Evolutionary conservation across 2,113 vertebrate species (phyloP), one percentile per base, ranked within the genome.

Genomic region (Thoracochromis brauschi): DNA sequence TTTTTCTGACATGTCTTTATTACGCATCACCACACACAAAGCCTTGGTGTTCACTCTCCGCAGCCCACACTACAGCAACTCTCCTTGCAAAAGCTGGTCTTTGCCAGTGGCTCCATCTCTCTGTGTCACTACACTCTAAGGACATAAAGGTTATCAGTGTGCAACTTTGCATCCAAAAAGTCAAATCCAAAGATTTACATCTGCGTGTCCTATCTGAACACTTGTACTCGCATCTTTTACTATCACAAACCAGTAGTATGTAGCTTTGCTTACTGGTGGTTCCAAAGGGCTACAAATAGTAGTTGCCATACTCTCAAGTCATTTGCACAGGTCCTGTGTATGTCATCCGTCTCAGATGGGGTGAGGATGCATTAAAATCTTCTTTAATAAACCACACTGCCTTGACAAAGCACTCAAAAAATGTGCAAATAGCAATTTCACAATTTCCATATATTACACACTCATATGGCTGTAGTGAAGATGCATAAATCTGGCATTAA

Each of bases 1-100:
- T 89, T 87, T 89, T 65, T 71, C 89, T 91, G 94, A 90, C 95
- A 91, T 84, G 85, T 94, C 89, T 95, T 94, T 94, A 95, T 92
- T 91, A 86, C 58, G 81, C 87, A 75, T 92, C 90, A 84, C 54
- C 38, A 84, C 92, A 92, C 90, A 93, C 78, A 85, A 89, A 90
- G 89, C 85, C 81, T 85, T 85, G 73, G 83, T 90, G 88, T 89
- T 92, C 51, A 55, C 75, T 91, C 87, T 83, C 83, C 45, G 60
- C 89, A 85, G 81, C 89, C 84, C 84, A 89, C 90, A 89, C 87
- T 93, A 65, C 80, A 84, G 78, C 84, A 91, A 90, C 85, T 94
- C 86, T 87, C 68, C 81, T 79, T 82, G 63, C 78, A 87, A 91
- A 94, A 92, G 85, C 91, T 93, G 92, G 87, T 94, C 79, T 94